Evolutionary conservation across 2,888 invertebrate species (phyloP), one percentile per base, ranked within the genome.

Genomic region (Chironomus tentans): DNA sequence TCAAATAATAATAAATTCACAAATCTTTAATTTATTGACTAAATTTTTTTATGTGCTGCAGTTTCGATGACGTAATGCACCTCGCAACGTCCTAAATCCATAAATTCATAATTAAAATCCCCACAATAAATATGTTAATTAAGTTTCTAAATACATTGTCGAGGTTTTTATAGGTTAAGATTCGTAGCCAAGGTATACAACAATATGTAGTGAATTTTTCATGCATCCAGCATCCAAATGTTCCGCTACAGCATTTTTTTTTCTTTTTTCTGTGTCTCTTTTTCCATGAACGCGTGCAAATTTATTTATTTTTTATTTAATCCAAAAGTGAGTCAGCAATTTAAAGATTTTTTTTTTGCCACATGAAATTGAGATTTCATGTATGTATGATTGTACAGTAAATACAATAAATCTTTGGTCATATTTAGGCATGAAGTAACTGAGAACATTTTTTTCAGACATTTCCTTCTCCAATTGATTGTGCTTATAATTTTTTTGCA

Each of bases 371-470:
- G 56, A 56, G 56, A 56, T 56, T 56, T 56, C 18, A 56, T 56
- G 56, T 56, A 56, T 56, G 56, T 56, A 56, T 56, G 56, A 56
- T 18, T 38, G 38, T 38, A 38, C 38, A 15, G 56, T 56, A 56
- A 56, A 56, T 56, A 56, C 38, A 38, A 38, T 38, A 38, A 38
- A 38, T 15, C 56, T 56, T 18, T 56, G 56, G 56, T 56, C 65
- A 65, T 65, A 65, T 65, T 65, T 65, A 65, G 65, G 22, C 65
- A 65, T 65, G 65, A 65, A 65, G 21, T 65, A 65, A 65, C 18
- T 65, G 65, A 65, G 22, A 56, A 56, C 18, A 15, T 56, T 56
- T 56, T 38, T 38, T 38, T 38, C 38, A 38, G 38, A 38, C 38
- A 38, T 38, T 65, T 65, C 65, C 21, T 13, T 24, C 65, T 21